Conservation (phyloP, 2,113 vertebrate species). For the Peromyscus maniculatus region DNA sequence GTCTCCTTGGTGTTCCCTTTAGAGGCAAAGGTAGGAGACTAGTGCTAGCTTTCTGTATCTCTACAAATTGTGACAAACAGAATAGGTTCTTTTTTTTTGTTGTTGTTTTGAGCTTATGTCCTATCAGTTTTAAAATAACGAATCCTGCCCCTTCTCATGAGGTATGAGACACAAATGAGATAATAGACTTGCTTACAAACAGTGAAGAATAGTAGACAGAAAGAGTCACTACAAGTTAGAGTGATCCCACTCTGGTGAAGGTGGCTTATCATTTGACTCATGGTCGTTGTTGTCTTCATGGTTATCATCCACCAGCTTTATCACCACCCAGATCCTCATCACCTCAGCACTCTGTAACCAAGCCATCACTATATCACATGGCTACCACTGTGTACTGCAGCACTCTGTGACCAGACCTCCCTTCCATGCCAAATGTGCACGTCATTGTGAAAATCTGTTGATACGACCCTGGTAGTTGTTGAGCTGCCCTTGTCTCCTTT, state of each 20-base stretch:
- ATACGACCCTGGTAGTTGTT: neutral
- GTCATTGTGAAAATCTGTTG: neutral
- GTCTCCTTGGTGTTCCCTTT: neutral
- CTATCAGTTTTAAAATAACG: neutral
- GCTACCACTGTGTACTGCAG: neutral
- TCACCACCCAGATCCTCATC: neutral
- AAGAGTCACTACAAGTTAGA: neutral
- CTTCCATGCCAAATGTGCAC: neutral
- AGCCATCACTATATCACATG: neutral
- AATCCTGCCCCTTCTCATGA: neutral
- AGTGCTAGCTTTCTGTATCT: conserved; percentile 10
- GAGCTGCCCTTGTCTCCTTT: neutral
- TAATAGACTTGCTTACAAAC: neutral
- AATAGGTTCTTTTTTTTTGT: neutral
- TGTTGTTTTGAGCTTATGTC: neutral
- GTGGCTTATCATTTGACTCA: neutral
- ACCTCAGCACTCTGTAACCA: neutral
- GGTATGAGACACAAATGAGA: conserved; percentile 51
- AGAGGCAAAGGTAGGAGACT: neutral
- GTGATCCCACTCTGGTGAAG: neutral
- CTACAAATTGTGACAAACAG: neutral
- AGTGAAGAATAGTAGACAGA: neutral
- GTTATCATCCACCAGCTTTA: neutral
- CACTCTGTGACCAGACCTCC: neutral
- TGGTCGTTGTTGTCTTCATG: neutral